Evolutionary conservation across 2,113 vertebrate species (phyloP).

Genomic region (Xyrauchen texanus): DNA sequence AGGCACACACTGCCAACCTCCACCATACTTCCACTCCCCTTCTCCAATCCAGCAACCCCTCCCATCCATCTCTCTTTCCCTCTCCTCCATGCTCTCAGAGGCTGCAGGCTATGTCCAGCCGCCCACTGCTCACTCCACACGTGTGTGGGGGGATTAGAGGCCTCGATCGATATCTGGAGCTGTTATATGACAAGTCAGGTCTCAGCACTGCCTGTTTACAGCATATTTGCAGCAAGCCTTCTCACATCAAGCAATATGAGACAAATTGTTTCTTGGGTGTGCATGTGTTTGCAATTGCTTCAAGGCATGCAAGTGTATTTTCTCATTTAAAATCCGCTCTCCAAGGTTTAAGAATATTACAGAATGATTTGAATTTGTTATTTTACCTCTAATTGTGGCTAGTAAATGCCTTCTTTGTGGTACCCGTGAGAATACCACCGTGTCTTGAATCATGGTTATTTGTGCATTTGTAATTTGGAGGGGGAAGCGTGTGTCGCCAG

Average conservation of each 20-base stretch:
- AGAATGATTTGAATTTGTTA: background rate
- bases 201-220: constrained; percentile 63
- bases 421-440: background rate
- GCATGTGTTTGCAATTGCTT: constrained; percentile 13
- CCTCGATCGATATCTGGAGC: constrained; percentile 68
- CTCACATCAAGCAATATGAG: constrained; percentile 20
- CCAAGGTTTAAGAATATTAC: constrained; percentile 27
- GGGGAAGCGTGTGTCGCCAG: constrained; percentile 50
- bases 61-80: constrained; percentile 18
- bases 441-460: background rate
- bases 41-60: background rate
- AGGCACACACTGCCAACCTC: constrained; percentile 47
- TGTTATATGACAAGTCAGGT: constrained; percentile 66
- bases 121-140: constrained; percentile 48
- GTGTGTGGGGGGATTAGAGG: constrained; percentile 58
- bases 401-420: background rate
- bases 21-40: constrained; percentile 23
- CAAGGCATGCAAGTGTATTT: constrained; percentile 33
- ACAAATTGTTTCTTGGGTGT: constrained; percentile 25
- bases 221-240: constrained; percentile 54
- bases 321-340: constrained; percentile 3
- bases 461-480: constrained; percentile 19
- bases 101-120: constrained; percentile 47
- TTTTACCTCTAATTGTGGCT: constrained; percentile 18
- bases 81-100: constrained; percentile 26